phyloP scores from a whole-genome alignment of 2,888 invertebrate species.

The Caenorhabditis auriculariae region DNA sequence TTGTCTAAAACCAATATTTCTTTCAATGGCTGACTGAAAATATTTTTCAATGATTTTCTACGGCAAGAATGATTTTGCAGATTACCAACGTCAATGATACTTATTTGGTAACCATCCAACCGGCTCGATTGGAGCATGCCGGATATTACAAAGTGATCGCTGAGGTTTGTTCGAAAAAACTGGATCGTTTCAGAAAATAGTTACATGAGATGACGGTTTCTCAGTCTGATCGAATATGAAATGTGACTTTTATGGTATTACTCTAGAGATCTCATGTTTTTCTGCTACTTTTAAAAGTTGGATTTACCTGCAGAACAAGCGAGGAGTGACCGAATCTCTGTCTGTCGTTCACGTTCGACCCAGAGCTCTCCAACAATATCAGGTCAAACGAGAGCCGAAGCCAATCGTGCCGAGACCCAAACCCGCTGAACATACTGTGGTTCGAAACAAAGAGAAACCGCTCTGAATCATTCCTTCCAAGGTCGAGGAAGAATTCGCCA shows the following conservation, averaged over 20 bases:
- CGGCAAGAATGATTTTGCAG: conserved; percentile 5
- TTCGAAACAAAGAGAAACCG: background rate
- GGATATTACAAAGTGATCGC: conserved; percentile 57
- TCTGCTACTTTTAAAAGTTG: too few relatives aligned
- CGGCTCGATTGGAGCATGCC: conserved; percentile 55
- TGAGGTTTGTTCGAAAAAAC: conserved; percentile 8
- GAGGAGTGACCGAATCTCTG: conserved; percentile 51
- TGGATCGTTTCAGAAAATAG: background rate
- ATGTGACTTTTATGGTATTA: too few relatives aligned
- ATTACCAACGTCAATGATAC: conserved; percentile 61
- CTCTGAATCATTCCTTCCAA: conserved; percentile 1
- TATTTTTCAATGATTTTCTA: background rate
- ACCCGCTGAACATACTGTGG: conserved; percentile 31
- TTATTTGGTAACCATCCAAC: conserved; percentile 65
- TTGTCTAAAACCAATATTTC: background rate
- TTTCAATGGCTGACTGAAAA: too few relatives aligned
- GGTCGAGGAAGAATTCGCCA: conserved; percentile 48
- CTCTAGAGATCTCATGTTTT: too few relatives aligned
- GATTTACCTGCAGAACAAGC: conserved; percentile 41
- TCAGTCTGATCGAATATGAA: too few relatives aligned
- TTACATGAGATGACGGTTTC: too few relatives aligned
- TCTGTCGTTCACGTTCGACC: conserved; percentile 58
- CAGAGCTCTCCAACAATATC: conserved; percentile 31
- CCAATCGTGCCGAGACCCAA: conserved; percentile 9
- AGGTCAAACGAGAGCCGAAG: conserved; percentile 14